A percentile compares a stretch with the other conserved stretches of the same genome.
Conservation (phyloP, 2,113 vertebrate genomes). For the cat (Felis catus) region F.catus_Fca126_mat1.0 CM031420.1:146030001-146030500, state of each 20-base stretch:
- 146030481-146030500: too few species aligned
- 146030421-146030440: too few species aligned
- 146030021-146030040: neutral
- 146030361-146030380: neutral
- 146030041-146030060: neutral
- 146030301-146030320: too few species aligned
- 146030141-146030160: constrained; percentile 14
- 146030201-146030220: neutral
- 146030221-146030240: neutral
- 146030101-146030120: neutral
- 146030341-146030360: too few species aligned
- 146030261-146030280: too few species aligned
- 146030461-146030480: too few species aligned
- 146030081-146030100: neutral
- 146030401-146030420: too few species aligned
- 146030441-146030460: too few species aligned
- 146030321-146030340: neutral
- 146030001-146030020: neutral
- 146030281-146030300: neutral
- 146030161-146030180: neutral
- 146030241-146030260: neutral
- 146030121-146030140: neutral
- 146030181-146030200: neutral
- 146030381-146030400: neutral
- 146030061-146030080: neutral